phyloP scores from a whole-genome alignment of 2,113 vertebrate genomes.

The Notothenia coriiceps region DNA sequence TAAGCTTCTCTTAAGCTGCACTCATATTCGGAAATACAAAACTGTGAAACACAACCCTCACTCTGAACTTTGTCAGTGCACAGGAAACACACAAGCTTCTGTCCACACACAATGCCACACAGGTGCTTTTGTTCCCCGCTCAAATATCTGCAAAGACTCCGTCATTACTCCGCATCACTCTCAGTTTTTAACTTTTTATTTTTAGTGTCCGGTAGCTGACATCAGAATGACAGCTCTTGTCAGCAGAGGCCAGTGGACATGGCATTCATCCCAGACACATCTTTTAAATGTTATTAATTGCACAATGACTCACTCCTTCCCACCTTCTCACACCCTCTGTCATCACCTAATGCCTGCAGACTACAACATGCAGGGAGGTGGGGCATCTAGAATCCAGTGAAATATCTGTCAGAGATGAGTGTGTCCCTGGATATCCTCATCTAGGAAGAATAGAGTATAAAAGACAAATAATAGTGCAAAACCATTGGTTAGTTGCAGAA shows the following conservation, averaged over 20 bases:
- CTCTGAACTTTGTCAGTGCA: slow-evolving; percentile 47
- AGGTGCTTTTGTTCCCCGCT: neutral
- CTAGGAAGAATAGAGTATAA: too few species aligned
- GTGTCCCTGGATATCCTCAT: neutral
- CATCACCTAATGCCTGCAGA: slow-evolving; percentile 26
- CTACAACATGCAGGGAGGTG: slow-evolving; percentile 14
- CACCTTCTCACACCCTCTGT: slow-evolving; percentile 42
- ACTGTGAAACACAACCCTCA: neutral
- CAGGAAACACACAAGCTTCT: slow-evolving; percentile 47
- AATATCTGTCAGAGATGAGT: neutral
- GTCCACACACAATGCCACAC: slow-evolving; percentile 6
- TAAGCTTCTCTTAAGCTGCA: slow-evolving; percentile 1
- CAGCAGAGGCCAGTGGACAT: slow-evolving; percentile 31
- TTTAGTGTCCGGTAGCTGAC: slow-evolving; percentile 39
- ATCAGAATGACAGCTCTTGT: slow-evolving; percentile 25
- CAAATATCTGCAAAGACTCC: slow-evolving; percentile 11
- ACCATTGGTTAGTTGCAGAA: slow-evolving; percentile 4
- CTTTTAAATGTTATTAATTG: slow-evolving; percentile 55
- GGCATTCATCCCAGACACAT: slow-evolving; percentile 46
- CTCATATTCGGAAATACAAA: neutral
- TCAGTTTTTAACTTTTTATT: slow-evolving; percentile 39
- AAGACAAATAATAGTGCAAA: neutral
- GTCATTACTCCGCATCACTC: neutral
- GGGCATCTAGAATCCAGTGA: slow-evolving; percentile 5
- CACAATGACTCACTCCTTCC: slow-evolving; percentile 63